A percentile compares a stretch with the other conserved stretches of the same genome.
Evolutionary conservation across 2,113 vertebrate species (phyloP).

Genomic region (Rhinogobius similis): DNA sequence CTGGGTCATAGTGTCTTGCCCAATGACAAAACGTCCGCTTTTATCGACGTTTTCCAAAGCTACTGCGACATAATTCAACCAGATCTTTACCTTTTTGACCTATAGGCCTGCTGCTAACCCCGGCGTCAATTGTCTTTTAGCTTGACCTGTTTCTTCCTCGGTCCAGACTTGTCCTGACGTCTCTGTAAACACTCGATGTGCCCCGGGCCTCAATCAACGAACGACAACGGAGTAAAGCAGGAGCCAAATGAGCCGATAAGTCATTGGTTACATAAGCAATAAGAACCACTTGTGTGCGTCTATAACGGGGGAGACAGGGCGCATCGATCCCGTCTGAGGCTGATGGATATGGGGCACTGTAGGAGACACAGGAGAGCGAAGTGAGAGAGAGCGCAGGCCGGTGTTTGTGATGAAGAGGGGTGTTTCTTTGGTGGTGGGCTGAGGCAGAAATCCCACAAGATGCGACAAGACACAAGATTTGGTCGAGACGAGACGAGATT

Average conservation of each 20-base stretch:
- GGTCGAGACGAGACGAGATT: slow-evolving; percentile 2
- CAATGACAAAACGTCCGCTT: neutral
- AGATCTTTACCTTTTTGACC: neutral
- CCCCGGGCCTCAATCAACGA: slow-evolving; percentile 35
- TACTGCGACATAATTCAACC: neutral
- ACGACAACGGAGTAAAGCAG: slow-evolving; percentile 62
- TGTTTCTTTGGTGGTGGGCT: too few species aligned
- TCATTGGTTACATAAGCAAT: slow-evolving; percentile 64
- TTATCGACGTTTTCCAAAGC: neutral
- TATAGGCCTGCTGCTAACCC: neutral
- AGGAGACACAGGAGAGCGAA: slow-evolving; percentile 3
- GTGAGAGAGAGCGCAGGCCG: slow-evolving; percentile 23
- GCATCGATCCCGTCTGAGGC: slow-evolving; percentile 53
- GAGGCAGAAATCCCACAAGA: too few species aligned
- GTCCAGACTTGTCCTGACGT: slow-evolving; percentile 17
- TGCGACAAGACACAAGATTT: slow-evolving; percentile 17
- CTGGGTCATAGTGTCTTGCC: neutral
- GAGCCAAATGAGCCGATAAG: slow-evolving; percentile 68
- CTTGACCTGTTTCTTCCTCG: neutral
- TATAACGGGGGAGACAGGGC: slow-evolving; percentile 49
- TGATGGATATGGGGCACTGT: slow-evolving; percentile 55
- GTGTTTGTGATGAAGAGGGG: too few species aligned
- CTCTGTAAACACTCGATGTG: slow-evolving; percentile 41
- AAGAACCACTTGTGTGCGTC: slow-evolving; percentile 52
- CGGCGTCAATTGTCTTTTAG: neutral